Conservation (phyloP, 2,797 vertebrate genomes). For the Melanitta fusca region DNA sequence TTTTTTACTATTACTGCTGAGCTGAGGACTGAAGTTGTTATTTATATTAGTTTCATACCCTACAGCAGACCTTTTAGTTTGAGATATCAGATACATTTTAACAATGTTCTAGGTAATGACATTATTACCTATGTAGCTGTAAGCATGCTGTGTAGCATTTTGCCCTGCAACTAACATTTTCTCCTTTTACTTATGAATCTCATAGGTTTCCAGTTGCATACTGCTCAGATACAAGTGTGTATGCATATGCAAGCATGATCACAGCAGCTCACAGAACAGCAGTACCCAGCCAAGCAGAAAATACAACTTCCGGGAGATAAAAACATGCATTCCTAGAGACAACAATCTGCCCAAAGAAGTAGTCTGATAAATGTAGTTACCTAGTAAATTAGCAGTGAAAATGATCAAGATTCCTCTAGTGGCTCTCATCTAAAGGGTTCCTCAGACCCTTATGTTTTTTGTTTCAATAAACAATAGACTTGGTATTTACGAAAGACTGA, state of each 20-base stretch:
- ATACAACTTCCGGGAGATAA: neutral
- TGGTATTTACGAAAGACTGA: neutral
- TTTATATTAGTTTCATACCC: neutral
- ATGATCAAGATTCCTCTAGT: neutral
- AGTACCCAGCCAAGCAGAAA: conserved; percentile 27
- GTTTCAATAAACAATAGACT: neutral
- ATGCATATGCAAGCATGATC: neutral
- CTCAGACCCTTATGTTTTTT: neutral
- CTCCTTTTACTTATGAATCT: neutral
- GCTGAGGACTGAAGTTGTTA: neutral
- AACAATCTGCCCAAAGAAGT: conserved; percentile 25
- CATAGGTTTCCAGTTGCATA: neutral
- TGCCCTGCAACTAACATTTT: neutral
- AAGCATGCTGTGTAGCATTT: neutral
- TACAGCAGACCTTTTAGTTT: neutral
- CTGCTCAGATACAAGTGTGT: neutral
- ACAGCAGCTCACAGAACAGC: conserved; percentile 2
- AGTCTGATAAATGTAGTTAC: conserved; percentile 1
- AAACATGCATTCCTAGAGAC: conserved; percentile 3
- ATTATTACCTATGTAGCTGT: neutral
- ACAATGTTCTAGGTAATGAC: neutral
- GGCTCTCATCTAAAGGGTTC: neutral
- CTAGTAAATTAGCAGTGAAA: neutral
- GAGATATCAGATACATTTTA: neutral
- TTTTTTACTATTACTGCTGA: neutral